A percentile compares a stretch with the other conserved stretches of the same genome.
These are phyloP conservation scores for Smutsia temminckii DNA, from an alignment of 2,797 vertebrate species.

Conservation along the genomic window DNA sequence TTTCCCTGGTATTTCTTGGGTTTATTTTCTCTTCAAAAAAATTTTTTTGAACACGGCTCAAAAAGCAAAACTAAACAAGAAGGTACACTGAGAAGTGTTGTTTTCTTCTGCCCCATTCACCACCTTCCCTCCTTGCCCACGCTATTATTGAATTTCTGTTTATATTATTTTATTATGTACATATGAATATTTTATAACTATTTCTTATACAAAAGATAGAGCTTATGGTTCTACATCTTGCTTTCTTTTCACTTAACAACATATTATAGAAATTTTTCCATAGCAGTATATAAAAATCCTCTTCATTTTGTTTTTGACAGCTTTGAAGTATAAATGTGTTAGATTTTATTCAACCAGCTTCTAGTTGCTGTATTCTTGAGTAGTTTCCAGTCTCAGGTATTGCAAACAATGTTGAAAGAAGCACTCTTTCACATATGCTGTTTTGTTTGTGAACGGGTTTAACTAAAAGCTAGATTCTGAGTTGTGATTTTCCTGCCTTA, in stretches of 20 bases:
- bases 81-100: too few species aligned
- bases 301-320: neutral
- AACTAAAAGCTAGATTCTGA: neutral
- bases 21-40: conserved; percentile 7
- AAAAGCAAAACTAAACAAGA: neutral
- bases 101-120: neutral
- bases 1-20: neutral
- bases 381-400: neutral
- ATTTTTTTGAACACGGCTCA: neutral
- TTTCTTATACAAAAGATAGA: neutral
- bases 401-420: neutral
- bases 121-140: neutral
- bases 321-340: neutral
- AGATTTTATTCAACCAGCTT: neutral
- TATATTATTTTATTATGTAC: neutral
- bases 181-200: neutral
- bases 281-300: neutral
- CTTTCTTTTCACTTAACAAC: neutral
- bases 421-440: neutral
- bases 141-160: neutral
- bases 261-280: neutral
- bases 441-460: neutral
- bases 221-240: neutral
- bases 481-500: neutral
- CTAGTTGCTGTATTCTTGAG: neutral